phyloP scores from a whole-genome alignment of 2,888 invertebrate species.

The Folsomia manolachei region DNA sequence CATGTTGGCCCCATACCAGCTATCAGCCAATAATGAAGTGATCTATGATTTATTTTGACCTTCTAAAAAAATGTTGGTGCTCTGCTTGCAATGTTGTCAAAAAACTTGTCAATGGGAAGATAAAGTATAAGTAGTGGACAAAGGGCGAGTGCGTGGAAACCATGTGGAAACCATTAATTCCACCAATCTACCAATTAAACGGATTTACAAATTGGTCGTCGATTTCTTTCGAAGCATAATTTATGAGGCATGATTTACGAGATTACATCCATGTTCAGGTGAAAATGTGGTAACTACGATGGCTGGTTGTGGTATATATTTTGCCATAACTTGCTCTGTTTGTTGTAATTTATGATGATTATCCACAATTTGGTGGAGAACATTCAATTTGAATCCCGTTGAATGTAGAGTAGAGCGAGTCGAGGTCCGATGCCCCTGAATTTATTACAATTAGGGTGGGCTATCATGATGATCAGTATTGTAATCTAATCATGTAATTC shows the following conservation, averaged over 20 bases:
- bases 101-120: background rate
- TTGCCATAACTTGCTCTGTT: background rate
- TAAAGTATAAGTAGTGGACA: background rate
- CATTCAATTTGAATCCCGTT: background rate
- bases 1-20: too few relatives aligned
- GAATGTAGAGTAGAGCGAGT: background rate
- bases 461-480: background rate
- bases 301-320: background rate
- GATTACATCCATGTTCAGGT: background rate
- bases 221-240: background rate
- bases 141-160: background rate
- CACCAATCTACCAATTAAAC: background rate
- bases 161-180: background rate
- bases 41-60: background rate
- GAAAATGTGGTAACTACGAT: background rate
- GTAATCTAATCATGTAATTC: background rate
- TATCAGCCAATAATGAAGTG: background rate
- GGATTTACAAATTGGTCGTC: background rate
- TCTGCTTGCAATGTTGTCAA: background rate
- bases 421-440: background rate
- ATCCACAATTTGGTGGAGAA: background rate
- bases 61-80: background rate
- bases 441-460: background rate
- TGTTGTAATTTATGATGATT: background rate
- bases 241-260: background rate